A percentile compares a stretch with the other conserved stretches of the same genome.
These are phyloP conservation scores for Slavum lentiscoides DNA, from an alignment of 2,888 invertebrate species.

Conservation along the genomic window DNA sequence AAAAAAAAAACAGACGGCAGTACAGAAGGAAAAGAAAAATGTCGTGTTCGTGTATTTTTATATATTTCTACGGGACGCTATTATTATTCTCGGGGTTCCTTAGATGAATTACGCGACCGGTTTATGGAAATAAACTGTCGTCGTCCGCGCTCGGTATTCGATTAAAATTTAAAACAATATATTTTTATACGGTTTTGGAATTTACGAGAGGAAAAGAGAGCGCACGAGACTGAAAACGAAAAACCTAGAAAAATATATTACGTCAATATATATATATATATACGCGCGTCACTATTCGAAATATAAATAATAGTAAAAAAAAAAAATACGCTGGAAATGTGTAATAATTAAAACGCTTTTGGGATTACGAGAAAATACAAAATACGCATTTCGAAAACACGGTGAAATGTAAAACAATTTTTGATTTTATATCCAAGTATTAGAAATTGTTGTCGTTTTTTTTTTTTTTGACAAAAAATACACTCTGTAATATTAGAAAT, in stretches of 20 bases:
- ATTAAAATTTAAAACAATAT: constrained; percentile 18
- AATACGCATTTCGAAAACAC: too few relatives aligned
- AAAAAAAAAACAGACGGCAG: constrained; percentile 19
- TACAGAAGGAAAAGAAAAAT: not conserved
- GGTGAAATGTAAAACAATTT: too few relatives aligned
- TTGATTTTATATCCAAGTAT: too few relatives aligned
- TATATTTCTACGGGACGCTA: constrained; percentile 35
- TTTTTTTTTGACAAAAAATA: too few relatives aligned
- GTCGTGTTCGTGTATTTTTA: constrained; percentile 24
- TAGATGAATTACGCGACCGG: constrained; percentile 45
- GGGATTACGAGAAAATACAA: too few relatives aligned
- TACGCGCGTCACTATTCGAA: not conserved
- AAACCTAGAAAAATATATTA: not conserved
- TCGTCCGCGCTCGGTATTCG: constrained; percentile 9
- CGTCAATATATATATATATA: not conserved
- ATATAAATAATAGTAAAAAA: too few relatives aligned
- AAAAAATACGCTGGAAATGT: too few relatives aligned
- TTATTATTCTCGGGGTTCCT: constrained; percentile 48
- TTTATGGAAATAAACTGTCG: constrained; percentile 35
- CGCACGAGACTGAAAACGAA: not conserved
- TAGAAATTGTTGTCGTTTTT: too few relatives aligned
- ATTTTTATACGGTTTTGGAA: not conserved
- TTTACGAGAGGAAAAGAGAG: not conserved
- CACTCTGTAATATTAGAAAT: too few relatives aligned
- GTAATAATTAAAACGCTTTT: not conserved